A percentile compares a stretch with the other conserved stretches of the same genome.
Evolutionary conservation across 2,113 vertebrate genomes (phyloP).

Genomic region (human (Homo sapiens)): GRCh38 chr3:89046501-89047000

Average conservation of each 20-base stretch:
- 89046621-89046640: not conserved
- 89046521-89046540: not conserved
- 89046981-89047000: not conserved
- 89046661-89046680: conserved; percentile 35
- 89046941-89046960: too few species aligned
- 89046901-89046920: not conserved
- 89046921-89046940: not conserved
- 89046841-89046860: not conserved
- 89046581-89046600: not conserved
- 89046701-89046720: not conserved
- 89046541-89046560: not conserved
- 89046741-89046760: not conserved
- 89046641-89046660: not conserved
- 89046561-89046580: not conserved
- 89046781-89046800: conserved; percentile 14
- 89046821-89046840: not conserved
- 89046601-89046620: not conserved
- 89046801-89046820: not conserved
- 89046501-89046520: rapidly evolving
- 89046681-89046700: not conserved
- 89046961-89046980: not conserved
- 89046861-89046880: not conserved
- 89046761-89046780: not conserved
- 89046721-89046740: not conserved
- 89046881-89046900: not conserved